Evolutionary conservation across 2,797 vertebrate species (phyloP).

Genomic region (Luscinia megarhynchos): DNA sequence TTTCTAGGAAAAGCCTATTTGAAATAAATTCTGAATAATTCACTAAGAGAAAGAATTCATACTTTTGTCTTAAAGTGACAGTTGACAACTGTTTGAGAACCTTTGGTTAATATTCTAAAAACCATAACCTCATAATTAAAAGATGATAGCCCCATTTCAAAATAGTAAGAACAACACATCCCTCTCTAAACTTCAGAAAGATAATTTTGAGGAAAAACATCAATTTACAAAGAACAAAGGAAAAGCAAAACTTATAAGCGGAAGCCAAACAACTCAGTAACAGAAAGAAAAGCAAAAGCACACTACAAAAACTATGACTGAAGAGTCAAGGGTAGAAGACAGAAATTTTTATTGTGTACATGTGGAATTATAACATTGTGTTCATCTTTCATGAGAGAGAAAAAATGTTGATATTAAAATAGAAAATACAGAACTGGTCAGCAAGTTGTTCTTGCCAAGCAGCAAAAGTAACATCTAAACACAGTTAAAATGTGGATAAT

Average conservation of each 20-base stretch:
- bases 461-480: constrained; percentile 1
- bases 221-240: not conserved
- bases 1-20: not conserved
- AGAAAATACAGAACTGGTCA: not conserved
- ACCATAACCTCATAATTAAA: not conserved
- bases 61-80: not conserved
- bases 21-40: not conserved
- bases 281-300: not conserved
- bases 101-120: not conserved
- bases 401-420: not conserved
- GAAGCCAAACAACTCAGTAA: not conserved
- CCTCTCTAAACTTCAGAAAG: not conserved
- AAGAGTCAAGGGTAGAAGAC: not conserved
- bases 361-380: not conserved
- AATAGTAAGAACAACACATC: not conserved
- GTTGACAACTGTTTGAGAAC: not conserved
- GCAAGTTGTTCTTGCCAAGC: not conserved
- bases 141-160: not conserved
- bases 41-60: not conserved
- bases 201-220: not conserved
- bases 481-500: not conserved
- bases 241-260: not conserved
- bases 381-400: not conserved
- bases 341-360: not conserved
- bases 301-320: not conserved